These are phyloP conservation scores for Diadema setosum DNA, from an alignment of 35 echinoderm and acorn worm species.

Conservation along the genomic window DNA sequence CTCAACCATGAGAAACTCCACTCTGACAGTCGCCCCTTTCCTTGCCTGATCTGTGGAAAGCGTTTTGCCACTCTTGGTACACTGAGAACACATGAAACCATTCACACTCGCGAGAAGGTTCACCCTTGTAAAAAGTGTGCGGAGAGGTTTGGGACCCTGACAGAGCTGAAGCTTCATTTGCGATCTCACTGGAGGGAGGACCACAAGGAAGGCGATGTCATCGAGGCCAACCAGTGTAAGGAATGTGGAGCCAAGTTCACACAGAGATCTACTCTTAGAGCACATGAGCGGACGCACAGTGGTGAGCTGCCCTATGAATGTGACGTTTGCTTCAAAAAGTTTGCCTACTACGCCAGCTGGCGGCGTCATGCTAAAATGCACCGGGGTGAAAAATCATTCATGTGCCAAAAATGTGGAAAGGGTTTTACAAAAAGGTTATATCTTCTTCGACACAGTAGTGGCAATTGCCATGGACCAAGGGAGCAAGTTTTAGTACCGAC, in stretches of 20 bases:
- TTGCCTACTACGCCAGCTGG: background rate
- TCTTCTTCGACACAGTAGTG: background rate
- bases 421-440: background rate
- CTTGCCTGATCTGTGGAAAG: constrained; percentile 1
- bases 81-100: background rate
- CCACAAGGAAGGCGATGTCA: too few species aligned
- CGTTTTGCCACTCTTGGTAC: background rate
- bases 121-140: background rate
- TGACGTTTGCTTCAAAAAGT: constrained; percentile 24
- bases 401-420: background rate
- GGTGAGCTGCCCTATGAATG: constrained; percentile 38
- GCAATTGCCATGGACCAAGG: background rate
- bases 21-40: background rate
- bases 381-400: background rate
- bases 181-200: background rate
- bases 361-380: background rate
- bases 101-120: background rate
- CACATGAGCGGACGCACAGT: constrained; percentile 42
- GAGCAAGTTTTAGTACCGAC: too few species aligned
- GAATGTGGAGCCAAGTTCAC: constrained; percentile 16
- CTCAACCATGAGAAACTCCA: background rate
- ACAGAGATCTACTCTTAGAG: background rate
- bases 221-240: background rate
- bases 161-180: background rate
- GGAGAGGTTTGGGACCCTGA: background rate